phyloP scores from a whole-genome alignment of 2,888 invertebrate species.

The Eugnorisma glareosa region DNA sequence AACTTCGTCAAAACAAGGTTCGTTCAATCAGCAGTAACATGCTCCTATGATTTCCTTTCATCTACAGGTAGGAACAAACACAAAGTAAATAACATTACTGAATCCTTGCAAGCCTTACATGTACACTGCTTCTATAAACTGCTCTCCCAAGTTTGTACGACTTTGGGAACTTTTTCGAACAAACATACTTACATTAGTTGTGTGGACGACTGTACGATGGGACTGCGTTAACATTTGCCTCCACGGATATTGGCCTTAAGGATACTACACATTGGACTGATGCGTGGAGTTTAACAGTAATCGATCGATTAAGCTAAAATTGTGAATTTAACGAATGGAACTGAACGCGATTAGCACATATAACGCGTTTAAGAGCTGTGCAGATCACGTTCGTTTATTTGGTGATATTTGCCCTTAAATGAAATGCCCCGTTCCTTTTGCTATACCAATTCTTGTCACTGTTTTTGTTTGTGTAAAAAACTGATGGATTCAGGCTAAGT shows the following conservation, averaged over 20 bases:
- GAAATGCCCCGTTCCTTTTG: background rate
- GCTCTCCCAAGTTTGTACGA: slow-evolving; percentile 43
- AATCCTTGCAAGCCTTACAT: slow-evolving; percentile 43
- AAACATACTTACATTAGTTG: slow-evolving; percentile 52
- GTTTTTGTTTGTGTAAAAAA: background rate
- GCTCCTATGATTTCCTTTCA: slow-evolving; percentile 14
- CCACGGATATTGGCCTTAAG: background rate
- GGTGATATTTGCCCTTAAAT: background rate
- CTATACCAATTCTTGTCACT: background rate
- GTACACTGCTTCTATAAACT: slow-evolving; percentile 46
- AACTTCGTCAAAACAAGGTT: background rate
- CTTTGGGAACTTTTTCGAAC: slow-evolving; percentile 53
- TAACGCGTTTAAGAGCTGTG: background rate
- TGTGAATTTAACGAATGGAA: background rate
- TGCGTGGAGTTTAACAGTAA: background rate
- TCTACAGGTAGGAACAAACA: slow-evolving; percentile 18
- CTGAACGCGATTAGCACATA: background rate
- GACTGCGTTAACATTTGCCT: slow-evolving; percentile 3
- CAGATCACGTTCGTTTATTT: background rate
- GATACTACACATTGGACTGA: slow-evolving; percentile 4
- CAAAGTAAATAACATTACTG: slow-evolving; percentile 47
- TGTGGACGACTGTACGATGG: slow-evolving; percentile 50
- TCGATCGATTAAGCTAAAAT: background rate
- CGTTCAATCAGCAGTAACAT: slow-evolving; percentile 44
- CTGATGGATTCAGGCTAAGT: background rate